phyloP scores from a whole-genome alignment of 1,140 invertebrate species.

The Propsilocerus akamusi region DNA sequence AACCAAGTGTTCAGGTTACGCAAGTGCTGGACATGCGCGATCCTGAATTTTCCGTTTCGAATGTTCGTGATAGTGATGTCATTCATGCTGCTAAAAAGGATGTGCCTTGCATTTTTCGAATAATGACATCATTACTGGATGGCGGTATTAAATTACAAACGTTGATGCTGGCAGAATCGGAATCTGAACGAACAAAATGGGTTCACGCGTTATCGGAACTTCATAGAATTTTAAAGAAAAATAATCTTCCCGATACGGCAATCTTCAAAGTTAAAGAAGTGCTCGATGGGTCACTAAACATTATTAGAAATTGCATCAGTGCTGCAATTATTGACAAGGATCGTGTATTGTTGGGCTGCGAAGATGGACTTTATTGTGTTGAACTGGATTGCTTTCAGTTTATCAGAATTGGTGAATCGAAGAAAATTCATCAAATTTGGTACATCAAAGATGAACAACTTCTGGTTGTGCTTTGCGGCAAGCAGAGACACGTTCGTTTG shows the following conservation, averaged over 20 bases:
- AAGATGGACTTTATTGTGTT: neutral
- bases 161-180: constrained; percentile 81
- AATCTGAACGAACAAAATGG: constrained; percentile 92
- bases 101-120: constrained; percentile 95
- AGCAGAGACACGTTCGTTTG: constrained; percentile 74
- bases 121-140: constrained; percentile 73
- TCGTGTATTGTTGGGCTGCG: neutral
- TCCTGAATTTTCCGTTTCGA: constrained; percentile 81
- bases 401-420: neutral
- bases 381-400: neutral
- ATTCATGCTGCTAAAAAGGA: constrained; percentile 96
- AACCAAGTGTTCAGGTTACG: constrained; percentile 66
- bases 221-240: constrained; percentile 81
- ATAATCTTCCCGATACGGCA: constrained; percentile 75
- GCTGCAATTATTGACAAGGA: neutral
- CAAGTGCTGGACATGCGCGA: constrained; percentile 82
- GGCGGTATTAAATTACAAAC: constrained; percentile 65
- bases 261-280: neutral
- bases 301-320: neutral
- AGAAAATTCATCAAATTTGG: neutral
- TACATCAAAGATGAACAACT: neutral
- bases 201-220: constrained; percentile 89
- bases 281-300: neutral
- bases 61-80: constrained; percentile 84
- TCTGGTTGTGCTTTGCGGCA: constrained; percentile 65